A percentile compares a stretch with the other conserved stretches of the same genome.
Conservation (phyloP, 2,113 vertebrate species). For the Psilopogon haemacephalus region DNA sequence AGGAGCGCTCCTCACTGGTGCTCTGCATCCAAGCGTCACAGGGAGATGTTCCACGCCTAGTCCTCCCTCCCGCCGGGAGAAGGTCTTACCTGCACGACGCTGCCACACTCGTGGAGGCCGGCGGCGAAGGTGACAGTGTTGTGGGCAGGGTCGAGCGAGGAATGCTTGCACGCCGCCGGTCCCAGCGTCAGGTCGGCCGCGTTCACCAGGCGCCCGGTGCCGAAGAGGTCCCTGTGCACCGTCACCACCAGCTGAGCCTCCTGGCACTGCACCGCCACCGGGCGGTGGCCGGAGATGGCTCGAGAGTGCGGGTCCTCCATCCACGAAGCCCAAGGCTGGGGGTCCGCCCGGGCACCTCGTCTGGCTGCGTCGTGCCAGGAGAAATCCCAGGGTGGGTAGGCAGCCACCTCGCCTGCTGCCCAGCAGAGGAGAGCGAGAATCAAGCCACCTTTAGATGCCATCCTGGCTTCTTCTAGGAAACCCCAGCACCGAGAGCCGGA, state of each 20-base stretch:
- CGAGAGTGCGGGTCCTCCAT: background rate
- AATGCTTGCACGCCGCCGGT: background rate
- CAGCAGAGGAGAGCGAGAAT: background rate
- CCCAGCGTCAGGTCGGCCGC: background rate
- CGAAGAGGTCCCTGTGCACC: slow-evolving; percentile 16
- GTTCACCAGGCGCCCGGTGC: slow-evolving; percentile 7
- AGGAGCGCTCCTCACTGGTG: accelerated
- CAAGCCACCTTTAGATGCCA: background rate
- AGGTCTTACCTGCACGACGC: background rate
- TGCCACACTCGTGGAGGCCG: slow-evolving; percentile 17
- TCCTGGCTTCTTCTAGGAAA: background rate
- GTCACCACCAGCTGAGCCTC: slow-evolving; percentile 43
- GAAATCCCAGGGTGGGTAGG: background rate
- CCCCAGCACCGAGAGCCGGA: accelerated
- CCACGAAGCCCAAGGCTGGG: background rate
- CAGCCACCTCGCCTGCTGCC: background rate
- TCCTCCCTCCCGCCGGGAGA: background rate
- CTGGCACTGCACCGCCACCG: background rate
- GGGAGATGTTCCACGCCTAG: too few species aligned
- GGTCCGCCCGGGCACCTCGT: background rate
- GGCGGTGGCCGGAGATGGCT: background rate
- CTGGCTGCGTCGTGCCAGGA: background rate
- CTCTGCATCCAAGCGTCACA: too few species aligned
- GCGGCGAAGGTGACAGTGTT: background rate
- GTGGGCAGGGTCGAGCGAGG: background rate